Conservation (phyloP, 2,888 invertebrate species). For the Andrena praecox region DNA sequence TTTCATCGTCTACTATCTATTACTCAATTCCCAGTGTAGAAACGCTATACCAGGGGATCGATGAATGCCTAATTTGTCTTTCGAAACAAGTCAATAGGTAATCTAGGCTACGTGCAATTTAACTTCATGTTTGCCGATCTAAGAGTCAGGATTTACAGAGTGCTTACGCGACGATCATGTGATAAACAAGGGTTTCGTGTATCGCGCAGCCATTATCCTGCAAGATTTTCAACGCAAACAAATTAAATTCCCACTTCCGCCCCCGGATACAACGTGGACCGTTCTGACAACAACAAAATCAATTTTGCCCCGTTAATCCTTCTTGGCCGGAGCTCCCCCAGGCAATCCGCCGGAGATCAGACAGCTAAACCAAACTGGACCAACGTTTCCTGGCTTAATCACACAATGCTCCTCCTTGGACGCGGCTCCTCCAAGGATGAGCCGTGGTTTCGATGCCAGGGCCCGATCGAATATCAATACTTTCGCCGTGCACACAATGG, state of each 20-base stretch:
- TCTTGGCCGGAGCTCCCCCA: background rate
- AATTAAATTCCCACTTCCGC: slow-evolving; percentile 29
- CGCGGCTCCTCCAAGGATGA: background rate
- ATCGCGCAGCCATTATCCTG: background rate
- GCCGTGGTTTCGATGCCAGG: slow-evolving; percentile 2
- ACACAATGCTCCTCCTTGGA: background rate
- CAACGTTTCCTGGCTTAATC: slow-evolving; percentile 15
- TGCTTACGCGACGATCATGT: background rate
- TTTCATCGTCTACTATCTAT: no score
- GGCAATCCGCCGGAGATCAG: slow-evolving; percentile 24
- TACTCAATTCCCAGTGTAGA: no score
- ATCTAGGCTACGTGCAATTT: no score
- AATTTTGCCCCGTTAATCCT: slow-evolving; percentile 48
- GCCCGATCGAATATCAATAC: slow-evolving; percentile 17
- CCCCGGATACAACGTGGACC: slow-evolving; percentile 24
- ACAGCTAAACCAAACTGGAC: slow-evolving; percentile 37
- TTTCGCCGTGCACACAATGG: background rate
- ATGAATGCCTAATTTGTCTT: no score
- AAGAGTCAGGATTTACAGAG: no score
- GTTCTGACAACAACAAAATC: slow-evolving; percentile 38
- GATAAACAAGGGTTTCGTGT: slow-evolving; percentile 15
- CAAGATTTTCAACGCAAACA: slow-evolving; percentile 31
- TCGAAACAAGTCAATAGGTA: no score
- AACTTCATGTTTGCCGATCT: no score
- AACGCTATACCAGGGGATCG: no score